Conservation (phyloP, 2,797 vertebrate species). For the Chloroceryle amazona region DNA sequence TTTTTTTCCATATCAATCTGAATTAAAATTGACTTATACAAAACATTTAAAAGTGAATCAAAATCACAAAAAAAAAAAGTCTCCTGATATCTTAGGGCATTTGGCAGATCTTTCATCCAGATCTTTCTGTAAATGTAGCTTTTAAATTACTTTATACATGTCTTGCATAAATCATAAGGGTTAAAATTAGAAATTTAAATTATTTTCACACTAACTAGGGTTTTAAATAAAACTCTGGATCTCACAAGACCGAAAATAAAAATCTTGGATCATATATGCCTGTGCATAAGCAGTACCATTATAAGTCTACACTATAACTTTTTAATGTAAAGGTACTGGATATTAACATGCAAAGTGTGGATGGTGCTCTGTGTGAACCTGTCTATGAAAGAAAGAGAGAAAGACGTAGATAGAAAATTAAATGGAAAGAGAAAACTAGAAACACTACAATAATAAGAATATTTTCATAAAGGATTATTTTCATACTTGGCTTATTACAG, state of each 20-base stretch:
- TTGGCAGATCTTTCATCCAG: neutral
- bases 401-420: neutral
- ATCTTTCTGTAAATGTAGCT: neutral
- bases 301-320: neutral
- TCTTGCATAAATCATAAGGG: neutral
- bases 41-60: neutral
- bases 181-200: neutral
- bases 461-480: neutral
- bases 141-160: neutral
- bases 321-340: neutral
- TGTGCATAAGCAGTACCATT: neutral
- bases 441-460: neutral
- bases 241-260: neutral
- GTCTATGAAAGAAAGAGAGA: neutral
- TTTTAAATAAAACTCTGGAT: neutral
- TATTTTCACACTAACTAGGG: neutral
- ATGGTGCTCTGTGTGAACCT: neutral
- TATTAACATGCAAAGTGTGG: neutral
- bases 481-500: neutral
- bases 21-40: neutral
- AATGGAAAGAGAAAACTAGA: neutral
- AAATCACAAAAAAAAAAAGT: neutral
- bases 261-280: neutral
- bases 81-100: neutral
- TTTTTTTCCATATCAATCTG: neutral